phyloP scores from a whole-genome alignment of 2,888 invertebrate genomes.

The Sarcophaga rosellei region DNA sequence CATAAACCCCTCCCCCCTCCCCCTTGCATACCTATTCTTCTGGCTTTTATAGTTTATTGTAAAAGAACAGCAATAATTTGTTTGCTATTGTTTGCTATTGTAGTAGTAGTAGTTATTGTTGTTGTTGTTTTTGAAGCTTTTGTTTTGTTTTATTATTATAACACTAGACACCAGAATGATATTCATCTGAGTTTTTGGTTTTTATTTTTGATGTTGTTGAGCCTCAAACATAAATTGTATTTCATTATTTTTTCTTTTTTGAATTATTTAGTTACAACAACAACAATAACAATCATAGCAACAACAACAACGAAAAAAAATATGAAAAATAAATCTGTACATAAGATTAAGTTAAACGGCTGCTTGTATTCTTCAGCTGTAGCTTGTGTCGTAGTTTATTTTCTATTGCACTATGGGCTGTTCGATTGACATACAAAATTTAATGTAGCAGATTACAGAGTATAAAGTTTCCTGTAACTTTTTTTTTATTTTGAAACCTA shows the following conservation, averaged over 20 bases:
- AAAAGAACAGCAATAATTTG: neutral
- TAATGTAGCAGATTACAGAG: too few species aligned
- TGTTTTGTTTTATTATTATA: constrained; percentile 54
- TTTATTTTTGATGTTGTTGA: constrained; percentile 28
- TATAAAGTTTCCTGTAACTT: too few species aligned
- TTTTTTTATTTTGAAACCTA: too few species aligned
- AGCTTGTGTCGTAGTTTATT: constrained; percentile 6
- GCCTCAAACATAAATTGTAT: constrained; percentile 58
- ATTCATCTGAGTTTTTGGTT: constrained; percentile 52
- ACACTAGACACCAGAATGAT: constrained; percentile 60
- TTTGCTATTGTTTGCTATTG: neutral
- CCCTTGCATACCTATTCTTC: neutral
- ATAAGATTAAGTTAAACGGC: constrained; percentile 47
- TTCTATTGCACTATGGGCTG: constrained; percentile 36
- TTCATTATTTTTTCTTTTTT: constrained; percentile 38
- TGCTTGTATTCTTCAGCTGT: constrained; percentile 37
- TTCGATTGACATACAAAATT: neutral
- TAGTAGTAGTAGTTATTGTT: neutral
- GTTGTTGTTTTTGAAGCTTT: neutral
- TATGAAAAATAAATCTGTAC: neutral
- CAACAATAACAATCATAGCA: neutral
- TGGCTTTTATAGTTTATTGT: neutral
- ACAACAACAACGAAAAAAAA: neutral
- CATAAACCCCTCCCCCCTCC: neutral
- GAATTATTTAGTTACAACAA: constrained; percentile 7